Evolutionary conservation across 2,113 vertebrate genomes (phyloP).

Genomic region (Erpornis zantholeuca): DNA sequence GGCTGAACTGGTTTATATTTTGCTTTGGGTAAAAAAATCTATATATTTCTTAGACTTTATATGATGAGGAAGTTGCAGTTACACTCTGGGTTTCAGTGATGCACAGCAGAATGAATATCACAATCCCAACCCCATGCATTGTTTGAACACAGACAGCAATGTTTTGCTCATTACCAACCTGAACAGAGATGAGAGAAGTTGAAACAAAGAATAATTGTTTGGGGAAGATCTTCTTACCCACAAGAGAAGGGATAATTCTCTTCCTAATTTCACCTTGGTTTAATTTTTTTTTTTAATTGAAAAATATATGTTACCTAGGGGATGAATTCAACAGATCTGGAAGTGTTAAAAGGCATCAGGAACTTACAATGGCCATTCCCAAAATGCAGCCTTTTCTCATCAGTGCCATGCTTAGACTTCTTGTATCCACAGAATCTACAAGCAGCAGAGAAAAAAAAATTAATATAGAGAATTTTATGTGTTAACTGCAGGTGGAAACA

Average conservation of each 20-base stretch:
- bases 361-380: constrained; percentile 96
- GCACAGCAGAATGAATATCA: background rate
- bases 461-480: constrained; percentile 11
- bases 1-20: constrained; percentile 6
- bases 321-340: background rate
- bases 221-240: background rate
- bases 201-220: constrained; percentile 44
- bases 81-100: background rate
- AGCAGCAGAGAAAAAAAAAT: constrained; percentile 42
- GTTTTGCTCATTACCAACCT: constrained; percentile 11
- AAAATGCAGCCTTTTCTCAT: constrained; percentile 96
- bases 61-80: constrained; percentile 19
- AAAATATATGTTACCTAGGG: background rate
- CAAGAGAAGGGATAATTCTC: background rate
- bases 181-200: constrained; percentile 20
- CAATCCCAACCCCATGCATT: background rate
- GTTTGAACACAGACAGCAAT: background rate
- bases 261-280: constrained; percentile 20
- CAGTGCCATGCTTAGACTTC: constrained; percentile 89
- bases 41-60: constrained; percentile 1
- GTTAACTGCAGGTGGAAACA: constrained; percentile 39
- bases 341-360: background rate
- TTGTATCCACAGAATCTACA: constrained; percentile 93
- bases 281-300: background rate
- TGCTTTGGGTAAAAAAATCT: background rate